These are phyloP conservation scores for Desmodus rotundus DNA, from an alignment of 2,113 vertebrate species.

Conservation along the genomic window DNA sequence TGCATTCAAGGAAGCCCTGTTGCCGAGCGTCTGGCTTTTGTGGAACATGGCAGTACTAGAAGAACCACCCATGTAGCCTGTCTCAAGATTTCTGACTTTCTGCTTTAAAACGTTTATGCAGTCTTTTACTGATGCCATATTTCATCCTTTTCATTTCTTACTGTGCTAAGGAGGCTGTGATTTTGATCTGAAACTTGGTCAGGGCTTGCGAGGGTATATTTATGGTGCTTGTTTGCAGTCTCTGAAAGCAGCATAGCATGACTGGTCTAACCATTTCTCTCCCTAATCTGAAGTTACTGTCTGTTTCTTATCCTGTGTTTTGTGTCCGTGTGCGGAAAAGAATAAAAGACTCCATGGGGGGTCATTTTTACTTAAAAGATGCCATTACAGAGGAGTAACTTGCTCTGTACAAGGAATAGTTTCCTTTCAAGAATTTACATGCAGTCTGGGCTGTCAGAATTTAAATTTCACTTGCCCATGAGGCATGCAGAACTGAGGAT, in stretches of 20 bases:
- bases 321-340: background rate
- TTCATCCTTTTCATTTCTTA: conserved; percentile 4
- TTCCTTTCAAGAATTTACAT: background rate
- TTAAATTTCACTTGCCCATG: background rate
- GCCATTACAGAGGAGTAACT: background rate
- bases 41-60: background rate
- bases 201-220: background rate
- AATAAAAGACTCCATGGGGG: background rate
- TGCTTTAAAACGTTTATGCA: background rate
- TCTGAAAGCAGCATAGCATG: background rate
- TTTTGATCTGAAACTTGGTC: conserved; percentile 28
- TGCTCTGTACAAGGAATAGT: background rate
- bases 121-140: background rate
- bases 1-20: background rate
- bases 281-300: background rate
- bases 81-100: background rate
- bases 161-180: background rate
- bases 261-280: background rate
- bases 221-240: background rate
- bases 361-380: background rate
- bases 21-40: background rate
- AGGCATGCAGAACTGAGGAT: background rate
- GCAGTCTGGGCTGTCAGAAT: background rate
- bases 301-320: conserved; percentile 10
- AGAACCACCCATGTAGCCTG: background rate